Evolutionary conservation across 1,140 invertebrate species (phyloP).

Genomic region (Aphelinus atriplicis): DNA sequence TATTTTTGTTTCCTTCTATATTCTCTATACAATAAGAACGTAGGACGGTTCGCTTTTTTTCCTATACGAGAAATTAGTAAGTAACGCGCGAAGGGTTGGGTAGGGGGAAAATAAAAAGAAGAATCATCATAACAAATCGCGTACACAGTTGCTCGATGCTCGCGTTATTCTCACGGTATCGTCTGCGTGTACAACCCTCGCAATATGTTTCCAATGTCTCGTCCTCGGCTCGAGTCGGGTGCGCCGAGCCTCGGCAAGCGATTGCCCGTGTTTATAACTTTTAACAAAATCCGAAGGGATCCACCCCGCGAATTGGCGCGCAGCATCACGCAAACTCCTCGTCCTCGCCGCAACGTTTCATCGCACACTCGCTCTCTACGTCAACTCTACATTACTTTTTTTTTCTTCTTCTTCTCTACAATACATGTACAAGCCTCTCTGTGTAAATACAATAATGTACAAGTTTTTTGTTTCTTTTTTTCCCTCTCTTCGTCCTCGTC

Average conservation of each 20-base stretch:
- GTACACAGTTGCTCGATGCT: not conserved
- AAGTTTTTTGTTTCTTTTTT: slow-evolving; percentile 44
- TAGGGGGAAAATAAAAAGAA: not conserved
- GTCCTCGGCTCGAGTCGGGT: too few species aligned
- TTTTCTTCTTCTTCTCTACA: slow-evolving; percentile 49
- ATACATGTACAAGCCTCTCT: slow-evolving; percentile 56
- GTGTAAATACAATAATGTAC: slow-evolving; percentile 65
- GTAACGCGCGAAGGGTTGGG: not conserved
- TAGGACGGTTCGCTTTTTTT: slow-evolving; percentile 2
- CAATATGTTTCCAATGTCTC: too few species aligned
- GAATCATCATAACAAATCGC: slow-evolving; percentile 5
- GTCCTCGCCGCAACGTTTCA: slow-evolving; percentile 31
- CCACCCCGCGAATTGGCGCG: slow-evolving; percentile 26
- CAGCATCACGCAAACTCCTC: slow-evolving; percentile 8
- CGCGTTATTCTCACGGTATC: not conserved
- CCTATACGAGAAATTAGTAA: too few species aligned
- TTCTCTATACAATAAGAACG: not conserved
- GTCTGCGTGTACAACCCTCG: too few species aligned
- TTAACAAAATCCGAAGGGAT: slow-evolving; percentile 12
- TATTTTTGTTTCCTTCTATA: too few species aligned
- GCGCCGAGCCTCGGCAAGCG: not conserved
- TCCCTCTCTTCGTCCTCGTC: not conserved
- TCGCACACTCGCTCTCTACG: slow-evolving; percentile 16
- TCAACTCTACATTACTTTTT: slow-evolving; percentile 29
- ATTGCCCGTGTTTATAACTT: slow-evolving; percentile 1